Conservation (phyloP, 2,797 vertebrate genomes). For the Sardinella longiceps region DNA sequence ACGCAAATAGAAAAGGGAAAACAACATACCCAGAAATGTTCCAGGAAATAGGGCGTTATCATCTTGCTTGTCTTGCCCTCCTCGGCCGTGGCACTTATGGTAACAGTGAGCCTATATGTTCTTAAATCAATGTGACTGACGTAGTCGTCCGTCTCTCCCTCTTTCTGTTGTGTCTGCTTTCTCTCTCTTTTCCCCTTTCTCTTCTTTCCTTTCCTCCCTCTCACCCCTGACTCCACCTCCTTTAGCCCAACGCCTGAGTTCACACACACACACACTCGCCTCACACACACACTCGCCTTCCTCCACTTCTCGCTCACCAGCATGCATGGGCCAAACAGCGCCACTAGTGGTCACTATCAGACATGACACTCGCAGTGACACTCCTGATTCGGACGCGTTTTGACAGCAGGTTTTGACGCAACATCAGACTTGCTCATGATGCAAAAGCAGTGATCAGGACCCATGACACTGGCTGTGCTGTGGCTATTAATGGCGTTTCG, state of each 20-base stretch:
- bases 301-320: slow-evolving; percentile 34
- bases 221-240: slow-evolving; percentile 78
- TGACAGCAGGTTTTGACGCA: not conserved
- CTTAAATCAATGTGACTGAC: slow-evolving; percentile 29
- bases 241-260: slow-evolving; percentile 33
- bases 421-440: not conserved
- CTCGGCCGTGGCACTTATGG: slow-evolving; percentile 53
- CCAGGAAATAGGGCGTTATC: slow-evolving; percentile 92
- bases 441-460: too few species aligned
- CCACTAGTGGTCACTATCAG: slow-evolving; percentile 46
- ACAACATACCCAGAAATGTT: slow-evolving; percentile 92
- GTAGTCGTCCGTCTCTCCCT: slow-evolving; percentile 70
- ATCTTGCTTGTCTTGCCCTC: slow-evolving; percentile 72
- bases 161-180: slow-evolving; percentile 69
- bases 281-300: too few species aligned
- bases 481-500: not conserved
- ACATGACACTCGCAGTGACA: not conserved
- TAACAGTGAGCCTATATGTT: slow-evolving; percentile 43
- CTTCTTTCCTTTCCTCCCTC: slow-evolving; percentile 75
- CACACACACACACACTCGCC: too few species aligned
- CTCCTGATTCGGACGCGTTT: not conserved
- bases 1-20: slow-evolving; percentile 49
- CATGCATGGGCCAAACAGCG: slow-evolving; percentile 63
- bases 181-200: slow-evolving; percentile 68
- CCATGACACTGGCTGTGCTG: too few species aligned